Base-by-base conservation (phyloP, 2,888 invertebrate species). In the Prosopocoilus inquinatus region DNA sequence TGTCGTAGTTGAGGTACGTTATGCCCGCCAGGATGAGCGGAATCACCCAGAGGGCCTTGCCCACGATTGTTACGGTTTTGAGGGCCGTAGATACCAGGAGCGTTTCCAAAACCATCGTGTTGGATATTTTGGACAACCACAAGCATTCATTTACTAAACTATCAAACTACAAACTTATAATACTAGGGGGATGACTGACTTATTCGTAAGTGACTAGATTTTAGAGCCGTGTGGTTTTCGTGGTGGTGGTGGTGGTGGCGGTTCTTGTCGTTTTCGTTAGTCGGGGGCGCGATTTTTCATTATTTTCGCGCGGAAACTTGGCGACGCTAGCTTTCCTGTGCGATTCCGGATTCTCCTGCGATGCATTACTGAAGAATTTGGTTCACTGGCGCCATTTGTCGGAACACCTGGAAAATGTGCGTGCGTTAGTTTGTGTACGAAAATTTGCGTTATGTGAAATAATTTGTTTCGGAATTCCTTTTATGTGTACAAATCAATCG, bases 1-100 rank as follows among this genome's bases (percentile, higher is more conserved):
- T 83, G 71, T 89, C 90, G 73, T 93, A 93, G 64, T 88, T 87
- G 70, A 90, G 88, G 70, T 87, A 91, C 0, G 90, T 88, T 9
- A 91, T 81, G 16, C 92, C 91, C 12, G 92, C 91, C 63, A 94
- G 81, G 58, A 94, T 76, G 39, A 94, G 75, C 0, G 94, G 94
- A 57, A 94, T 87, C 51, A 94, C 78, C 93, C 93, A 93, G 3
- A 94, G 79, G 9, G 91, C 87, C 2, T 89, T 88, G n/a, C 86
- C 85, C 2, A 86, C 81, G 55, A 91, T 82, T 38, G 90, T 88
- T 58, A 90, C 83, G 0, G 90, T 90, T 70, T 89, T 90, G 61
- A 90, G 78, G 58, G 90, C 89, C 57, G 90, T 87, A n/a, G 90
- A 87, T 53, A 90, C 85, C 60, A 90, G 78, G 47, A 91, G 80